These are phyloP conservation scores for Isaurus tuberculatus DNA, from an alignment of 92 coral and sea anemone species.

Conservation along the genomic window DNA sequence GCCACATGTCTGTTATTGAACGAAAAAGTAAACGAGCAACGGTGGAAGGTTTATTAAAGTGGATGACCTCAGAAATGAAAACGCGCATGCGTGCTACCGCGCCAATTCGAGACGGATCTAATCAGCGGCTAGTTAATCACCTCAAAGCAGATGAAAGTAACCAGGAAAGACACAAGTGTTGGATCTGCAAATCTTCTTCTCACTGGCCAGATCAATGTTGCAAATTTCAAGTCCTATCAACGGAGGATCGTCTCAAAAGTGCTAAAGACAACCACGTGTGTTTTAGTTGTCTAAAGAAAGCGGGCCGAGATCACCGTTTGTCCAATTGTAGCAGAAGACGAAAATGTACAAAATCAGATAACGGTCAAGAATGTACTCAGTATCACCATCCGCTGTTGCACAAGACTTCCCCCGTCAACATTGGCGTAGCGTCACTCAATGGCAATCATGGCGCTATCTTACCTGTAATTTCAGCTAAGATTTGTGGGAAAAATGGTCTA, in stretches of 20 bases:
- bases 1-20: constrained; percentile 71
- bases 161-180: no score
- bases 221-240: constrained; percentile 8
- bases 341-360: constrained; percentile 39
- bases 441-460: neutral
- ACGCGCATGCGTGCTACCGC: constrained; percentile 62
- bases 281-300: constrained; percentile 52
- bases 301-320: constrained; percentile 52
- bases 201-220: constrained; percentile 46
- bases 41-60: constrained; percentile 39
- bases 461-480: neutral
- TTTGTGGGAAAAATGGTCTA: constrained; percentile 34
- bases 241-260: no score
- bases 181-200: constrained; percentile 6
- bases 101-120: constrained; percentile 38
- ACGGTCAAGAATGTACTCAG: constrained; percentile 19
- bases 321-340: constrained; percentile 27
- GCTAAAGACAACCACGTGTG: no score
- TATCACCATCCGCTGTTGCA: constrained; percentile 1
- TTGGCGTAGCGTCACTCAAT: neutral
- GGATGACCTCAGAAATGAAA: constrained; percentile 70
- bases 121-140: neutral
- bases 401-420: neutral
- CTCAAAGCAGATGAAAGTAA: no score
- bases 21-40: constrained; percentile 56